A percentile compares a stretch with the other conserved stretches of the same genome.
These are phyloP conservation scores for Acronicta leporina DNA, from an alignment of 2,888 invertebrate species.

Conservation along the genomic window DNA sequence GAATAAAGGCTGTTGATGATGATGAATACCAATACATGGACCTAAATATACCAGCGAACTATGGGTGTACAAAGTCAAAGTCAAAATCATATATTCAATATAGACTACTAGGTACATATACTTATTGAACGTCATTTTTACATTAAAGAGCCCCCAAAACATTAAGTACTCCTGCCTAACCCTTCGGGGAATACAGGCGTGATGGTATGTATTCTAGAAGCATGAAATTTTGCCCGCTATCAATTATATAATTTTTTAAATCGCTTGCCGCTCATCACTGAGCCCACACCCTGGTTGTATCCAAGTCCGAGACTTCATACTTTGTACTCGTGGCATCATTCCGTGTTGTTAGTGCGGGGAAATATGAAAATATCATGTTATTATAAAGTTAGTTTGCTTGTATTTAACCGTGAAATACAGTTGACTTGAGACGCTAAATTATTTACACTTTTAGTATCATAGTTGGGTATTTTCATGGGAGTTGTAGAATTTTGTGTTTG, in stretches of 20 bases:
- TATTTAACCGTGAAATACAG: conserved; percentile 64
- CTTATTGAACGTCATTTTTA: no score
- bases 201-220: no score
- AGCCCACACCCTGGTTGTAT: conserved; percentile 64
- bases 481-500: neutral
- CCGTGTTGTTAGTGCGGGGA: conserved; percentile 74
- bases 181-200: no score
- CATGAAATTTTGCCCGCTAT: no score
- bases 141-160: no score
- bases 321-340: conserved; percentile 75
- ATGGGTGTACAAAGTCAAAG: no score
- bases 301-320: conserved; percentile 76
- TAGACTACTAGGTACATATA: no score
- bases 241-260: neutral
- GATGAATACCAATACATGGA: no score
- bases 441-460: conserved; percentile 24
- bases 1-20: no score
- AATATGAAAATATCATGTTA: conserved; percentile 81
- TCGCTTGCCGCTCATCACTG: conserved; percentile 27
- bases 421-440: conserved; percentile 42
- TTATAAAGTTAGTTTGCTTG: conserved; percentile 70
- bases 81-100: no score
- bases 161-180: no score
- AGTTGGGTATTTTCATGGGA: conserved; percentile 22
- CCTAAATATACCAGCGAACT: no score